Evolutionary conservation across 2,113 vertebrate genomes (phyloP).

Genomic region (Triplophysa dalaica): DNA sequence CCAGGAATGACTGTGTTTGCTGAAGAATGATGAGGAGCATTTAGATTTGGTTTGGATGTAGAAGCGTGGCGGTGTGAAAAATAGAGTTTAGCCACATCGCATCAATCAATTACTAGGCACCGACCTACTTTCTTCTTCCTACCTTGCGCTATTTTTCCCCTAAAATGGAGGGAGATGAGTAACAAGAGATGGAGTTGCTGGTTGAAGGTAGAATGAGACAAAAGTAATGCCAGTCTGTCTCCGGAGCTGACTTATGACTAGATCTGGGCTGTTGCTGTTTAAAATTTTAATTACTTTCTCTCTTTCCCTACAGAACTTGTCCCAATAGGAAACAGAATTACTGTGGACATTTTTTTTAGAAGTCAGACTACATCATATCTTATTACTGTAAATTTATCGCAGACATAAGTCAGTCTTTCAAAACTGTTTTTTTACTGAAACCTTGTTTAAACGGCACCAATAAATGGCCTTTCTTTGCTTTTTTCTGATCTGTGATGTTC

Average conservation of each 20-base stretch:
- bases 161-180: background rate
- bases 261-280: slow-evolving; percentile 43
- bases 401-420: background rate
- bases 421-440: background rate
- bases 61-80: slow-evolving; percentile 33
- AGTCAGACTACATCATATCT: background rate
- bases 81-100: slow-evolving; percentile 39
- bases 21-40: background rate
- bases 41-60: slow-evolving; percentile 17
- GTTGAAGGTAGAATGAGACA: slow-evolving; percentile 8
- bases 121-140: slow-evolving; percentile 51
- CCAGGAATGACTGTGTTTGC: background rate
- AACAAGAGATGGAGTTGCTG: background rate
- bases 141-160: slow-evolving; percentile 41
- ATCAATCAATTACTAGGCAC: slow-evolving; percentile 43
- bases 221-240: slow-evolving; percentile 21
- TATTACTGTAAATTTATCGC: background rate
- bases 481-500: slow-evolving; percentile 7
- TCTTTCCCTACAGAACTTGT: slow-evolving; percentile 37
- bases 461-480: background rate
- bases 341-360: slow-evolving; percentile 8
- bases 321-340: slow-evolving; percentile 35
- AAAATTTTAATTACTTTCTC: slow-evolving; percentile 45
- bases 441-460: background rate
- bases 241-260: slow-evolving; percentile 23